Percentiles rank a stretch among this genome's conserved stretches.
Conservation (phyloP, 1,140 invertebrate genomes). For the Cataglyphis hispanica region DNA sequence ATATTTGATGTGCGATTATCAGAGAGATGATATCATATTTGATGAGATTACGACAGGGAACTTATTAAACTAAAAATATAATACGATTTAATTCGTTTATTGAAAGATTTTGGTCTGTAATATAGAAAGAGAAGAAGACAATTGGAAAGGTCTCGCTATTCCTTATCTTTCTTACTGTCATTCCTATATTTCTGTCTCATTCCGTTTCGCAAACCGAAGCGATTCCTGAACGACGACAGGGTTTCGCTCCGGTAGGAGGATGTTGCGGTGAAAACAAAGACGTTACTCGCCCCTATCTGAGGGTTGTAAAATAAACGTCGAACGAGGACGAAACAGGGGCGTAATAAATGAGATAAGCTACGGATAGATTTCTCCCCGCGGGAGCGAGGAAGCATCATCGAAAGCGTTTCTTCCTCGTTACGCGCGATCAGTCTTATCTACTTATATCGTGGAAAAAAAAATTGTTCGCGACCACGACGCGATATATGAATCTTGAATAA, state of each 20-base stretch:
- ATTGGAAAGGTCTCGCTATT: conserved; percentile 58
- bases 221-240: conserved; percentile 62
- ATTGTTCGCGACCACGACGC: not conserved
- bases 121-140: conserved; percentile 32
- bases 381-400: conserved; percentile 78
- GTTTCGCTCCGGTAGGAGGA: conserved; percentile 67
- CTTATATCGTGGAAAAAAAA: conserved; percentile 13
- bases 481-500: not conserved
- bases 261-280: conserved; percentile 86
- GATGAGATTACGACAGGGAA: not conserved
- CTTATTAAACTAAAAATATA: conserved; percentile 41
- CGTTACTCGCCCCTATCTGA: conserved; percentile 83
- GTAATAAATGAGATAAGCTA: conserved; percentile 85
- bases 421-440: conserved; percentile 22
- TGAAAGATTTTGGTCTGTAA: not conserved
- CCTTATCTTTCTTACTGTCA: conserved; percentile 67
- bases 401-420: conserved; percentile 67
- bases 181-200: conserved; percentile 34
- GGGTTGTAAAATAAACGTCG: conserved; percentile 86
- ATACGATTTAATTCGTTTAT: not conserved
- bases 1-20: not conserved
- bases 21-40: not conserved
- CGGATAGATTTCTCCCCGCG: conserved; percentile 77
- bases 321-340: conserved; percentile 80
- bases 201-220: conserved; percentile 34